These are phyloP conservation scores for Eulemur coronatus DNA, from an alignment of 2,797 vertebrate species.

Conservation along the genomic window DNA sequence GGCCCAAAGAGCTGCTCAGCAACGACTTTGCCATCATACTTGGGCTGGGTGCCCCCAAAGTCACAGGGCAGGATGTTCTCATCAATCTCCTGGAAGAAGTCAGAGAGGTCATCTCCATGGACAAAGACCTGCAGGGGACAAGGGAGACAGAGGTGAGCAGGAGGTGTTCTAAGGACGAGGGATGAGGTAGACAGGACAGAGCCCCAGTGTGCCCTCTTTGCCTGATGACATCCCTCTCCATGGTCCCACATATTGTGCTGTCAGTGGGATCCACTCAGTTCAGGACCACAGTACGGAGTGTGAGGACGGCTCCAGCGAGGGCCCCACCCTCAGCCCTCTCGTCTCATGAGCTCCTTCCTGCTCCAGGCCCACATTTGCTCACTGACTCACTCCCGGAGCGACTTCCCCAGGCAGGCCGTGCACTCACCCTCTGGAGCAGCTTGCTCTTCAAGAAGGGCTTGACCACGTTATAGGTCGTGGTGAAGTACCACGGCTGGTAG, in stretches of 20 bases:
- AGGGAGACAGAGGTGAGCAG: neutral
- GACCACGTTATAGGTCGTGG: slow-evolving; percentile 97
- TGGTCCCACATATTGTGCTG: too few relatives aligned
- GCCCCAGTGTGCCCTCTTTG: neutral
- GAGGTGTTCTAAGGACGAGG: rapidly evolving
- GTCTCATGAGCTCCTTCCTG: neutral
- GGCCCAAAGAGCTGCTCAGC: slow-evolving; percentile 93
- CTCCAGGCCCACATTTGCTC: neutral
- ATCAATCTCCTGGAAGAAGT: slow-evolving; percentile 92
- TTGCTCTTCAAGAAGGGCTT: slow-evolving; percentile 99
- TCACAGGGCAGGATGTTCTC: slow-evolving; percentile 92
- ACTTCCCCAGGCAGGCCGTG: rapidly evolving
- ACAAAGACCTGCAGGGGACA: slow-evolving; percentile 90
- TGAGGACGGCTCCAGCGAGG: neutral
- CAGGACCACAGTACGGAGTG: neutral
- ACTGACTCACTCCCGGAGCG: neutral
- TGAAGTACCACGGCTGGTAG: slow-evolving; percentile 99
- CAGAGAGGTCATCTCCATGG: slow-evolving; percentile 93
- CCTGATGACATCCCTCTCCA: neutral
- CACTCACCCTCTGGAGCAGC: slow-evolving; percentile 95
- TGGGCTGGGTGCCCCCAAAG: slow-evolving; percentile 92
- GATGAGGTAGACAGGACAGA: neutral
- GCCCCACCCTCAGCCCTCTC: neutral
- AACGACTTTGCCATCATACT: slow-evolving; percentile 88
- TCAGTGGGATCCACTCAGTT: neutral